Percentiles rank a stretch among this genome's conserved stretches.
Evolutionary conservation across 1,140 invertebrate genomes (phyloP).

Genomic region (Asobara japonica): DNA sequence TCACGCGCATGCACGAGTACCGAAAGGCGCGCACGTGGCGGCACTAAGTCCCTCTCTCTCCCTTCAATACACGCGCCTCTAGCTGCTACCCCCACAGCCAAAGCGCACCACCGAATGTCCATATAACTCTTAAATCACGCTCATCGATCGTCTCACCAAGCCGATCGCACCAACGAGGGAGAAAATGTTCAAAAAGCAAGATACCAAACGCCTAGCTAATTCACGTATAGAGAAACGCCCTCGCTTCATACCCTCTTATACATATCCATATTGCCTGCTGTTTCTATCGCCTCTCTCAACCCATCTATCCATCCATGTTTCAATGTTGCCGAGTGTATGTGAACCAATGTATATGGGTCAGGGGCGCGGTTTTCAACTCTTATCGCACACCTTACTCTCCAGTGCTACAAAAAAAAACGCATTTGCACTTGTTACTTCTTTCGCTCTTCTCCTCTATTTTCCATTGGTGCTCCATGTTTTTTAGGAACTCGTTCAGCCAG

Average conservation of each 20-base stretch:
- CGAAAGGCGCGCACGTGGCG: conserved; percentile 32
- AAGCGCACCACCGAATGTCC: conserved; percentile 9
- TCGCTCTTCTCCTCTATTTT: background rate
- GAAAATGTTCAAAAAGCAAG: background rate
- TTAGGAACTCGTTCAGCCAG: background rate
- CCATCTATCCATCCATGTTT: conserved; percentile 24
- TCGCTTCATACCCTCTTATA: conserved; percentile 2
- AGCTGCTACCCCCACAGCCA: background rate
- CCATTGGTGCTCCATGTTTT: background rate
- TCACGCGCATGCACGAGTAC: conserved; percentile 26
- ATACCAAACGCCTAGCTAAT: background rate
- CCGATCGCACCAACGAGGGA: conserved; percentile 5
- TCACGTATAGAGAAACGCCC: background rate
- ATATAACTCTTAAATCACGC: conserved; percentile 31
- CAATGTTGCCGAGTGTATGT: background rate
- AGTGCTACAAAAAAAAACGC: background rate
- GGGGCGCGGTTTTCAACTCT: conserved; percentile 31
- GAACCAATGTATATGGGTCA: conserved; percentile 20
- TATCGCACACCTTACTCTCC: conserved; percentile 11
- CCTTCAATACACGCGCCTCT: background rate
- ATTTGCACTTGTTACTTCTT: background rate
- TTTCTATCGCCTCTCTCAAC: background rate
- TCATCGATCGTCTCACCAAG: conserved; percentile 23
- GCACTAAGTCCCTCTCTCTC: background rate
- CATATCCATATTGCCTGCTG: background rate